Conservation (phyloP, 2,888 invertebrate genomes). For the Lysandra coridon region DNA sequence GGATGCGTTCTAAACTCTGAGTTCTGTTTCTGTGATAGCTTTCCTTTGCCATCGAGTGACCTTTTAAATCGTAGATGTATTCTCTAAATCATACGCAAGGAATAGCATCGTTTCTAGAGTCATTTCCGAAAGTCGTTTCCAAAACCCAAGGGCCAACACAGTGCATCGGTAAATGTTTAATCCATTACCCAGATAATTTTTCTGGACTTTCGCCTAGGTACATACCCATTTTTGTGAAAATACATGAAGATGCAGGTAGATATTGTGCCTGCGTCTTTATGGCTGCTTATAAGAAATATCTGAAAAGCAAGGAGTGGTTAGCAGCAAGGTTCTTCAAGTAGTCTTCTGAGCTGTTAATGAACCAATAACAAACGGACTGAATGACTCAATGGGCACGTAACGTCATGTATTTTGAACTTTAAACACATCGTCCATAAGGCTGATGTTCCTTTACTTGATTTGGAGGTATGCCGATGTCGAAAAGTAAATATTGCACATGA, state of each 20-base stretch:
- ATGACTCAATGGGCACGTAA: background rate
- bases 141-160: too few relatives aligned
- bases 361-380: background rate
- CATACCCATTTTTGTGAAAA: background rate
- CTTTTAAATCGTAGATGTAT: too few relatives aligned
- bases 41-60: too few relatives aligned
- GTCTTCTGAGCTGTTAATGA: background rate
- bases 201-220: background rate
- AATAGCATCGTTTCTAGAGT: background rate
- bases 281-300: background rate
- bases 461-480: background rate
- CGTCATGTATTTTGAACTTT: background rate
- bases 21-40: too few relatives aligned
- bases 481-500: slow-evolving; percentile 6
- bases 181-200: background rate
- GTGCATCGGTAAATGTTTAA: too few relatives aligned
- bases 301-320: background rate
- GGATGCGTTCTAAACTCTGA: background rate
- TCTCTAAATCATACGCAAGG: background rate
- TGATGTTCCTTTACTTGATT: background rate
- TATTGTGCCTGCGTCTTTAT: background rate
- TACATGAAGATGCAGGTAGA: background rate
- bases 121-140: too few relatives aligned
- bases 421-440: background rate
- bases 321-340: background rate